Evolutionary conservation across 2,797 vertebrate genomes (phyloP).

Genomic region (Coluber constrictor): DNA sequence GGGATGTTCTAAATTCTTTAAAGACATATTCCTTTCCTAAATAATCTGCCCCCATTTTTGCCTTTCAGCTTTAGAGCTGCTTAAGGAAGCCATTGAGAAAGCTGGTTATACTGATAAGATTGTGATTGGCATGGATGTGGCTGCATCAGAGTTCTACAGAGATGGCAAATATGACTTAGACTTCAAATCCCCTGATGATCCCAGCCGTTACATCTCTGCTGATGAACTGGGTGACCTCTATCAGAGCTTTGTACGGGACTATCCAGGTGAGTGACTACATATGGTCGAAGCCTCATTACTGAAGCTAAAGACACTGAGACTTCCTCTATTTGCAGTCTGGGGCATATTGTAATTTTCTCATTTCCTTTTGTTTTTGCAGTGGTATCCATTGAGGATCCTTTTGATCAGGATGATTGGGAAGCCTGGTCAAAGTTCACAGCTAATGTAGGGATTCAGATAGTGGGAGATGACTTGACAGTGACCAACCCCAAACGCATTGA

Average conservation of each 20-base stretch:
- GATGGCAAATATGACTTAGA: slow-evolving; percentile 91
- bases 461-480: slow-evolving; percentile 90
- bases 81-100: slow-evolving; percentile 89
- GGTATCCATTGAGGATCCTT: slow-evolving; percentile 93
- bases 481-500: slow-evolving; percentile 91
- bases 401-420: slow-evolving; percentile 93
- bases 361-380: slow-evolving; percentile 66
- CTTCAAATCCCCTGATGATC: slow-evolving; percentile 88
- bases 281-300: not conserved
- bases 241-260: slow-evolving; percentile 89
- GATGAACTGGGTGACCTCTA: slow-evolving; percentile 87
- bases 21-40: not conserved
- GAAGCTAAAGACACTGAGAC: not conserved
- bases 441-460: slow-evolving; percentile 89
- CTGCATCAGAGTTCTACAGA: slow-evolving; percentile 88
- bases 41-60: slow-evolving; percentile 2
- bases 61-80: slow-evolving; percentile 83
- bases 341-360: not conserved
- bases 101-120: slow-evolving; percentile 91
- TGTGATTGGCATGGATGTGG: slow-evolving; percentile 92
- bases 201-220: slow-evolving; percentile 84
- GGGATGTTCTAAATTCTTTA: not conserved
- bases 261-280: slow-evolving; percentile 78
- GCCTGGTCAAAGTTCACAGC: slow-evolving; percentile 89
- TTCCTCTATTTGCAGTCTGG: not conserved